Evolutionary conservation across 1,140 invertebrate species (phyloP), one percentile per base, ranked within the genome.

Genomic region (Brachionus calyciflorus): DNA sequence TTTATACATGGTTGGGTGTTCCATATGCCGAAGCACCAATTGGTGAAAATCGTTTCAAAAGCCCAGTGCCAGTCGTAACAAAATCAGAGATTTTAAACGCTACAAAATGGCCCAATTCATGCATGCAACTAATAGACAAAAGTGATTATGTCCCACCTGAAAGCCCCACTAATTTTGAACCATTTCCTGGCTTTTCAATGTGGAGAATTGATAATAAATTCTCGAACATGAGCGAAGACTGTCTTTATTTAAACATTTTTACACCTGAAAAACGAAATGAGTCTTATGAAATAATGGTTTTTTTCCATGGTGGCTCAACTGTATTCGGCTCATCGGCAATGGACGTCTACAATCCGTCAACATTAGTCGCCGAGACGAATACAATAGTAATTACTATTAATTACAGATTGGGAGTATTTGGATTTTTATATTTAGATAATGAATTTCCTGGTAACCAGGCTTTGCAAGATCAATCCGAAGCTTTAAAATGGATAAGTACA

Each of bases 401-500:
- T 53, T 85, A 85, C 76, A 77, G 84, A 33, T 75, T 85, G 14
- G 81, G 80, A 69, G 79, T 81, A 5, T 79, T 82, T 44, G 79
- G 80, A 7, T 79, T 80, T 77, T 28, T 81, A 37, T 75, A 49
- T 17, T 48, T 69, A 14, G 53, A 78, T 10, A 51, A 75, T 40
- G 49, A 51, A 79, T 60, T 30, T 60, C 21, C 46, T 49, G 78
- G 78, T 57, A 78, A 79, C 33, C 26, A 53, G 24, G 79, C 78
- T 17, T 60, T 80, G 21, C 53, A 44, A 33, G 79, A 80, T 65
- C 79, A 80, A 46, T 90, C 91, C 0, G 79, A 94, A 81, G 94
- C 93, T 0, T 90, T 97, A 77, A 88, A 91, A 77, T 96, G 93
- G 93, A 75, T 82, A 14, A 77, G 80, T 14, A 37, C 75, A 24